Evolutionary conservation across 2,888 invertebrate species (phyloP).

Genomic region (Epirrhoe tristata): DNA sequence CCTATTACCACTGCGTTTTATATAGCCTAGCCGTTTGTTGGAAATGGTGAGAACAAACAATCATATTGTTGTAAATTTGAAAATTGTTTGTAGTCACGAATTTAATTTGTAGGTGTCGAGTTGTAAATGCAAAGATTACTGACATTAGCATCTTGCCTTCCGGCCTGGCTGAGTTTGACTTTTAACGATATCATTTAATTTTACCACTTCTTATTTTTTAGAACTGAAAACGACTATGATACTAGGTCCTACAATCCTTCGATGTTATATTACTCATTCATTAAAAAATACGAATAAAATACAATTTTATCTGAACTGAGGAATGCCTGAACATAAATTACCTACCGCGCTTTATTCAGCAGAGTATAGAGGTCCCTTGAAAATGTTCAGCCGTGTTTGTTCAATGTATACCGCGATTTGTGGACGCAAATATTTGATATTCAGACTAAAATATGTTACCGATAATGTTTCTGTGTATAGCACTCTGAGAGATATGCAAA

Average conservation of each 20-base stretch:
- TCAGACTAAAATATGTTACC: constrained; percentile 45
- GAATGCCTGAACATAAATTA: constrained; percentile 6
- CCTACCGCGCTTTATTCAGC: constrained; percentile 1
- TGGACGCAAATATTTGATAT: constrained; percentile 41
- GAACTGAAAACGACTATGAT: background rate
- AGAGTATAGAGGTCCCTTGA: constrained; percentile 10
- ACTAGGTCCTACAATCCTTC: no score
- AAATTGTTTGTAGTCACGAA: constrained; percentile 69
- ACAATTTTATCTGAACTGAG: background rate
- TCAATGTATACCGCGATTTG: constrained; percentile 38
- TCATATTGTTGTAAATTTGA: constrained; percentile 62
- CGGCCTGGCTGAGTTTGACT: constrained; percentile 23
- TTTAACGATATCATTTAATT: constrained; percentile 12
- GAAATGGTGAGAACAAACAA: constrained; percentile 68
- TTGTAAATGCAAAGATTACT: constrained; percentile 57
- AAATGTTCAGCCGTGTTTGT: constrained; percentile 26
- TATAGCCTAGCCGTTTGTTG: constrained; percentile 62
- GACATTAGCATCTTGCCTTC: constrained; percentile 25
- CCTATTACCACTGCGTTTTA: constrained; percentile 66
- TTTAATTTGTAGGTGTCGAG: constrained; percentile 68
- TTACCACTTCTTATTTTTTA: background rate
- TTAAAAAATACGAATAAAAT: no score
- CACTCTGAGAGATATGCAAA: constrained; percentile 48
- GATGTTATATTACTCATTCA: no score
- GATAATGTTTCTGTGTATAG: constrained; percentile 48